Evolutionary conservation across 2,113 vertebrate genomes (phyloP).

Genomic region (Eolophus roseicapilla): DNA sequence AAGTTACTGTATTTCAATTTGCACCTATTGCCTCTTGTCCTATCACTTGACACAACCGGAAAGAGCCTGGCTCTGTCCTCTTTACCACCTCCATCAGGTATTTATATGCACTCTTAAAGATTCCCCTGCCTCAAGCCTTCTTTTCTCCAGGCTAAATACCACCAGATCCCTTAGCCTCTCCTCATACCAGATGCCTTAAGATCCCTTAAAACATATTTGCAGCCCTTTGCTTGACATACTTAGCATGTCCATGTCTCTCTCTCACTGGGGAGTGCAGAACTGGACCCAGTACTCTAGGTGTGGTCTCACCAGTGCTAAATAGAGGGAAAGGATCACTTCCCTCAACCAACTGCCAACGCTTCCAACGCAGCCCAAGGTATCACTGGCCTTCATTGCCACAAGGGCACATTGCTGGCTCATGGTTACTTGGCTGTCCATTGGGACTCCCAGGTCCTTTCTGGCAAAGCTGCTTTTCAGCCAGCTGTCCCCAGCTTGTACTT

Average conservation of each 20-base stretch:
- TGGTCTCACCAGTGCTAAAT: neutral
- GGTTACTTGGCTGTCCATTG: neutral
- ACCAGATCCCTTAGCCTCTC: neutral
- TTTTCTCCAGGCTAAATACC: neutral
- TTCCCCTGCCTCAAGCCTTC: neutral
- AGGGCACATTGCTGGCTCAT: neutral
- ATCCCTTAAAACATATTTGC: neutral
- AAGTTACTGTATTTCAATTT: neutral
- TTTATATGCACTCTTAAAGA: neutral
- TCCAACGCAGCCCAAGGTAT: neutral
- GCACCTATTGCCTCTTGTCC: neutral
- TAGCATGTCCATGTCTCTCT: fast-evolving
- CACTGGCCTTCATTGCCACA: neutral
- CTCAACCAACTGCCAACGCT: neutral
- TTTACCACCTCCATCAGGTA: neutral
- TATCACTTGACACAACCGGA: neutral
- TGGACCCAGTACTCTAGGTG: neutral
- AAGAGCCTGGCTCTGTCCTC: neutral
- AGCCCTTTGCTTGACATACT: neutral
- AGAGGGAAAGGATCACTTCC: neutral
- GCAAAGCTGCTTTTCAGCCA: neutral
- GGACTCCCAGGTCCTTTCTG: neutral
- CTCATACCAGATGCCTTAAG: neutral
- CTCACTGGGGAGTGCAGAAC: neutral
- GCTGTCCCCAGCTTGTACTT: neutral